Evolutionary conservation across 2,888 invertebrate species (phyloP).

Genomic region (Drosophila testacea): DNA sequence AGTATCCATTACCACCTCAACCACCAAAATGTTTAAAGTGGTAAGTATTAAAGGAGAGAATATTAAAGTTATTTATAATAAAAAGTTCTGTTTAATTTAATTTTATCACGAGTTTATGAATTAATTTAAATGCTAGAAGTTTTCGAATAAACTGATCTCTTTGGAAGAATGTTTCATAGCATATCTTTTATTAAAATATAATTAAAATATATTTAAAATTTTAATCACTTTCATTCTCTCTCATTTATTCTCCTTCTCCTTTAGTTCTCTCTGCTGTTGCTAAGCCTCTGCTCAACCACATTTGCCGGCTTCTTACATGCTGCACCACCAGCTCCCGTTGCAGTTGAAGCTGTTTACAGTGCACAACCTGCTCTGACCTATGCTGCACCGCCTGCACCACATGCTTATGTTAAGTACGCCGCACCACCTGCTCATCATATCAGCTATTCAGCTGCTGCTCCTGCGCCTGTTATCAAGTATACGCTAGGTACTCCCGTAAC

Average conservation of each 20-base stretch:
- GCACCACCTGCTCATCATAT: conserved; percentile 19
- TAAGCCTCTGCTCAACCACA: background rate
- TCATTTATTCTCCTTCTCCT: background rate
- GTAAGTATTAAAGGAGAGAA: conserved; percentile 35
- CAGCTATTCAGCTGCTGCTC: conserved; percentile 40
- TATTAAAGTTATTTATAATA: too few relatives aligned
- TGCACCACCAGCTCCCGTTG: conserved; percentile 47
- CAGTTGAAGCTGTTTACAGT: conserved; percentile 50
- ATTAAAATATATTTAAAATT: too few relatives aligned
- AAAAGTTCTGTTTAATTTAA: too few relatives aligned
- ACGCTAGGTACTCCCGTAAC: conserved; percentile 65
- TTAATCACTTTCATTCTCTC: background rate
- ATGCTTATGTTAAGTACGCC: conserved; percentile 45
- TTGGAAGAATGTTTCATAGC: too few relatives aligned
- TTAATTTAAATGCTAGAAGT: too few relatives aligned
- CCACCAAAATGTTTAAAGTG: conserved; percentile 48
- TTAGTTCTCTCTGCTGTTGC: conserved; percentile 28
- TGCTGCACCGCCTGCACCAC: conserved; percentile 34
- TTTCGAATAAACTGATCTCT: too few relatives aligned
- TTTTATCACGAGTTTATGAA: too few relatives aligned
- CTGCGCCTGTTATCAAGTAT: conserved; percentile 59
- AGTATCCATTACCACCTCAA: conserved; percentile 22
- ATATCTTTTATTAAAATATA: too few relatives aligned
- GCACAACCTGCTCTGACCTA: conserved; percentile 32
- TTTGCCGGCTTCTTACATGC: conserved; percentile 33